phyloP scores from a whole-genome alignment of 2,888 invertebrate genomes.

The Zygogramma bicolorata region DNA sequence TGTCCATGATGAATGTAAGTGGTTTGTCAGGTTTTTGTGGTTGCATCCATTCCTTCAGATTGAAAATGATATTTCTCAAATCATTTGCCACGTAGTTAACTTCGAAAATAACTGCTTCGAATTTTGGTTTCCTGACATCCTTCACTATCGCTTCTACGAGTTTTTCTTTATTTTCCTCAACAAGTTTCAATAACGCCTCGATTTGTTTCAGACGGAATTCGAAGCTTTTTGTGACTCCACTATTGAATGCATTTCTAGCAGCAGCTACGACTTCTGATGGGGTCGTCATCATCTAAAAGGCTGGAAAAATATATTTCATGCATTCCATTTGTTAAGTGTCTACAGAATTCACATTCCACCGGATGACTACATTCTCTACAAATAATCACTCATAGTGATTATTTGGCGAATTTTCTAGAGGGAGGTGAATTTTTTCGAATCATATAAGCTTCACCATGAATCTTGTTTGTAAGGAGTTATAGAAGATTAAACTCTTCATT shows the following conservation, averaged over 20 bases:
- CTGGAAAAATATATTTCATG: background rate
- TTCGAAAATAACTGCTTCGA: conserved; percentile 85
- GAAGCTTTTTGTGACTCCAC: conserved; percentile 84
- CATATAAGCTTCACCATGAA: too few relatives aligned
- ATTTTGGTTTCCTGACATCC: conserved; percentile 84
- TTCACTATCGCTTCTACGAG: conserved; percentile 81
- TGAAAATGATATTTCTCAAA: conserved; percentile 74
- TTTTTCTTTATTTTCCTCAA: conserved; percentile 81
- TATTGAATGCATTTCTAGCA: conserved; percentile 77
- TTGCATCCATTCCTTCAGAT: conserved; percentile 84
- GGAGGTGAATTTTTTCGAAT: too few relatives aligned
- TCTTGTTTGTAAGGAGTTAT: too few relatives aligned
- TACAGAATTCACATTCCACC: too few relatives aligned
- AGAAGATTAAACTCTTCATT: too few relatives aligned
- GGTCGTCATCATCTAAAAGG: background rate
- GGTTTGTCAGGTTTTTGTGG: conserved; percentile 79
- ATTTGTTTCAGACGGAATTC: conserved; percentile 87
- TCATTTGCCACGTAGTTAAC: conserved; percentile 83
- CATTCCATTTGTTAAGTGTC: too few relatives aligned
- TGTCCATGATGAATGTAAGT: conserved; percentile 79
- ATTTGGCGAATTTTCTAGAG: too few relatives aligned
- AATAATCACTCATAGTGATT: too few relatives aligned
- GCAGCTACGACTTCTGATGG: background rate
- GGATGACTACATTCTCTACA: too few relatives aligned
- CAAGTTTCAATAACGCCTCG: conserved; percentile 77